Evolutionary conservation across 2,113 vertebrate genomes (phyloP), one percentile per base, ranked within the genome.

Genomic region (Oncorhynchus keta): DNA sequence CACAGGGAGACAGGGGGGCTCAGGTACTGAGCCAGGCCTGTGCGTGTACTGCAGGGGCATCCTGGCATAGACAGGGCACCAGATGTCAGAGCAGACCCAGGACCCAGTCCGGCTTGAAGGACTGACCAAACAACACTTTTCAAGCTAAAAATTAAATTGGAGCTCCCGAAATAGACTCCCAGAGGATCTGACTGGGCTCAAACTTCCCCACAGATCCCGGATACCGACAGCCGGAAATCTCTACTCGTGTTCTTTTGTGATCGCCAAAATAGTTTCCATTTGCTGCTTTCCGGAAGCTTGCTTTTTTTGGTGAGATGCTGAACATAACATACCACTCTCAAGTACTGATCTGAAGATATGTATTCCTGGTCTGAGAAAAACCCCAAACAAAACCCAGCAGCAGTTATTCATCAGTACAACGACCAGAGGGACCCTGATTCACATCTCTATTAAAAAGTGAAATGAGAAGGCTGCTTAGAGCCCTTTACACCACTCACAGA

Each of bases 11-110:
- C 64, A 76, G 68, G 59, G 32, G 39, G 49, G 83, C 66, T 64
- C 81, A 87, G 90, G 91, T 76, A 64, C 1, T 79, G 2, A 39
- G 79, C 24, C 76, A 69, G 81, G 67, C 86, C 88, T 90, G 88
- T 84, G 87, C 87, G 84, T 16, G 80, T 74, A 84, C 83, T 87
- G 84, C 82, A 86, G 90, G 91, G 89, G 91, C 86, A 85, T 91
- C 88, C 90, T 94, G 93, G 93, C 92, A 93, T 86, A 85, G 78
- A 83, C 86, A 83, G 87, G 90, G 90, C 90, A 93, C 92, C 93
- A 94, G 93, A 94, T 94, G 93, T 93, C 92, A 87, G 87, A 91
- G 26, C 45, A 51, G 45, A 24, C 73, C 80, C 86, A 87, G 86
- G 84, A 92, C 85, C 87, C 73, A 85, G 20, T 62, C 59, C 14